These are phyloP conservation scores for Hirtodrosophila duncani DNA, from an alignment of 2,888 invertebrate genomes.

Conservation along the genomic window DNA sequence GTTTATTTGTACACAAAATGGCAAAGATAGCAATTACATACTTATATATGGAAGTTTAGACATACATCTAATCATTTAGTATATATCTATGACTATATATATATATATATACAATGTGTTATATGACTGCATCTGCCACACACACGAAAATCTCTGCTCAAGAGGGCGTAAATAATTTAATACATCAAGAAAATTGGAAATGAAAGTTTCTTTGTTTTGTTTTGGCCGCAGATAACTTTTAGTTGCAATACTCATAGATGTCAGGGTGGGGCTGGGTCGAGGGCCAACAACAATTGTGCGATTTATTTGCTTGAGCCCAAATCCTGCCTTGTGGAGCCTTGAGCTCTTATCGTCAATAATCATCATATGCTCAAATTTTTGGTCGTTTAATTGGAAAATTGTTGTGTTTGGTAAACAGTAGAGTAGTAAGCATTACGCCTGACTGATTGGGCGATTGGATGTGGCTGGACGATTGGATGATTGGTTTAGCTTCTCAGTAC, in stretches of 20 bases:
- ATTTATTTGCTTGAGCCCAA: slow-evolving; percentile 63
- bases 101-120: not conserved
- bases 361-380: slow-evolving; percentile 76
- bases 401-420: slow-evolving; percentile 70
- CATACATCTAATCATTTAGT: not conserved
- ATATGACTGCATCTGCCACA: slow-evolving; percentile 14
- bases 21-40: no score
- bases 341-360: slow-evolving; percentile 67
- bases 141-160: slow-evolving; percentile 67
- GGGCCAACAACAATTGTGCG: slow-evolving; percentile 56
- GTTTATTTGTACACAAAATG: no score
- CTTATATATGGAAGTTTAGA: not conserved
- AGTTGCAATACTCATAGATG: slow-evolving; percentile 54
- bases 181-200: slow-evolving; percentile 76
- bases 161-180: slow-evolving; percentile 76
- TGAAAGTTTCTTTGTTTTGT: slow-evolving; percentile 74
- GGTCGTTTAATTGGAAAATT: slow-evolving; percentile 78
- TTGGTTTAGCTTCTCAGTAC: slow-evolving; percentile 50
- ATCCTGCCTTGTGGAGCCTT: slow-evolving; percentile 8
- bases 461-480: slow-evolving; percentile 43
- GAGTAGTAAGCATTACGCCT: slow-evolving; percentile 51
- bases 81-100: not conserved
- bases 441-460: slow-evolving; percentile 57
- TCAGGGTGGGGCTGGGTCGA: not conserved
- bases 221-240: slow-evolving; percentile 68